Conservation (phyloP, 35 echinoderm and acorn worm genomes). For the Lytechinus variegatus region DNA sequence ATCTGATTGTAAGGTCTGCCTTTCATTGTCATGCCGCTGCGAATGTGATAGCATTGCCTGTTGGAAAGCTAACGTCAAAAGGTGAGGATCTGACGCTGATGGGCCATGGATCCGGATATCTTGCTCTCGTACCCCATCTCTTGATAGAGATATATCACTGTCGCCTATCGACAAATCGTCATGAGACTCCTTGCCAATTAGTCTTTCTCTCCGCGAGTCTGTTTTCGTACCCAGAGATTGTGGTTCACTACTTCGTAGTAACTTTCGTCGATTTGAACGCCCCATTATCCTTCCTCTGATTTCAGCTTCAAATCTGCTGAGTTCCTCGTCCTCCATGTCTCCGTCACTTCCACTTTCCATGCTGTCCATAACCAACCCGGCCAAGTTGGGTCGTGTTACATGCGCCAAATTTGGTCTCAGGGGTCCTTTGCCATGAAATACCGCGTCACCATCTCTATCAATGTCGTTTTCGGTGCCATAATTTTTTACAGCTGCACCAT, state of each 20-base stretch:
- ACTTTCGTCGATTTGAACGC: slow-evolving; percentile 28
- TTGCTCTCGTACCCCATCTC: not conserved
- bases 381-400: not conserved
- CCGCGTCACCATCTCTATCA: not conserved
- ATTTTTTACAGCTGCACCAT: not conserved
- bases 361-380: not conserved
- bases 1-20: too few species aligned
- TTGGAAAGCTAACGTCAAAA: slow-evolving; percentile 36
- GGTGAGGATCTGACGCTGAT: not conserved
- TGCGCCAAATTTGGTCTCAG: not conserved
- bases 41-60: slow-evolving; percentile 26
- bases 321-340: not conserved
- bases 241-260: slow-evolving; percentile 22
- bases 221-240: not conserved
- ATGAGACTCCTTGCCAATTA: too few species aligned
- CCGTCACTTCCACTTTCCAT: not conserved
- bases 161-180: not conserved
- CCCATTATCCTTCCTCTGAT: slow-evolving; percentile 45
- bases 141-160: not conserved
- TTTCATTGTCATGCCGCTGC: not conserved
- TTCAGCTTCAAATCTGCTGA: slow-evolving; percentile 17
- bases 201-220: not conserved
- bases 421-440: not conserved
- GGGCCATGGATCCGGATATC: not conserved
- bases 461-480: not conserved